Evolutionary conservation across 2,797 vertebrate genomes (phyloP).

Genomic region (Steatocranus sp.): DNA sequence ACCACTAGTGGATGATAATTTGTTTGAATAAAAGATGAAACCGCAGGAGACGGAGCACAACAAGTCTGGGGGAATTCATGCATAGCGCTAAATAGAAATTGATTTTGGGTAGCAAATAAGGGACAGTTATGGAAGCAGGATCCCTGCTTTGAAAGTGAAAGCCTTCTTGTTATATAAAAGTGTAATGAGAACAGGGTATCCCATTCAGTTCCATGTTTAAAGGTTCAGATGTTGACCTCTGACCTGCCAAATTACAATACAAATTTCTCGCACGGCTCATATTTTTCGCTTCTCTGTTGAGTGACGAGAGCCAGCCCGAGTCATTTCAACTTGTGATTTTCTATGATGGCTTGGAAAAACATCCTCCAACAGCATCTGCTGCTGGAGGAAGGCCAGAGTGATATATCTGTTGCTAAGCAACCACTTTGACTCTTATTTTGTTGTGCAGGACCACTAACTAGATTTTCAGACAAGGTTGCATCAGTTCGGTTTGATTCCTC

Average conservation of each 20-base stretch:
- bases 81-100: not conserved
- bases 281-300: not conserved
- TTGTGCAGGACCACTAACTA: constrained; percentile 55
- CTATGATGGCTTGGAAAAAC: constrained; percentile 50
- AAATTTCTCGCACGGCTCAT: not conserved
- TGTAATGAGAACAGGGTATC: not conserved
- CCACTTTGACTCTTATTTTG: constrained; percentile 61
- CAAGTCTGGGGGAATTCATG: not conserved
- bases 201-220: not conserved
- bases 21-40: constrained; percentile 5
- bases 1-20: not conserved
- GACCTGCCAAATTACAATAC: not conserved
- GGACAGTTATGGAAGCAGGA: not conserved
- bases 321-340: constrained; percentile 50
- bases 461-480: constrained; percentile 61
- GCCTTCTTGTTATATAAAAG: not conserved
- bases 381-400: constrained; percentile 54
- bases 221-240: not conserved
- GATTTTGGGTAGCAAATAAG: not conserved
- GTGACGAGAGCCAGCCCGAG: not conserved
- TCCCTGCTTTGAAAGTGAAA: not conserved
- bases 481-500: constrained; percentile 46
- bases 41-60: not conserved
- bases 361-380: constrained; percentile 59
- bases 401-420: constrained; percentile 69